Evolutionary conservation across 2,113 vertebrate genomes (phyloP).

Genomic region (Uria lomvia): DNA sequence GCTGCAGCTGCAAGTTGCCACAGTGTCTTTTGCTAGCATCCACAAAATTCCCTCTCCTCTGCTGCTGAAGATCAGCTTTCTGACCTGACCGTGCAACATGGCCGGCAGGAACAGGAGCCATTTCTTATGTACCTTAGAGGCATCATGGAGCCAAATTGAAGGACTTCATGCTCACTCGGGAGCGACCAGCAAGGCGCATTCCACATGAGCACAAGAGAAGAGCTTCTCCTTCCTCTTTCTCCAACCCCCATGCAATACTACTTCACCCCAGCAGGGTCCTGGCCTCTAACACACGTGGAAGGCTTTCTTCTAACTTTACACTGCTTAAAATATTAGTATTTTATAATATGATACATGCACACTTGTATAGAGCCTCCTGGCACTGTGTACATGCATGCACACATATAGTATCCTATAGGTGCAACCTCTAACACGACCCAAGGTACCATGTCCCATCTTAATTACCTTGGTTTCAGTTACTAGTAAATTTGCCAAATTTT

Average conservation of each 20-base stretch:
- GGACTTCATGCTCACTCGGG: neutral
- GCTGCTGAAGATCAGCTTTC: neutral
- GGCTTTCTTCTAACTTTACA: neutral
- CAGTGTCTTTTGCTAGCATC: neutral
- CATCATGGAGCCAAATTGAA: rapidly evolving
- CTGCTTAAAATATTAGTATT: neutral
- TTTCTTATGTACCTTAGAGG: neutral
- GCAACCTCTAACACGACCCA: neutral
- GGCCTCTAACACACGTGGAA: neutral
- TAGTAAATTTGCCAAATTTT: neutral
- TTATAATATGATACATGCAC: neutral
- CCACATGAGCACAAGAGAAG: neutral
- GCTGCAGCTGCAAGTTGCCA: neutral
- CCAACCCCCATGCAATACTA: neutral
- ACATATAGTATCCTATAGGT: neutral
- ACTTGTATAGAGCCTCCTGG: neutral
- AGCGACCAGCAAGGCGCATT: rapidly evolving
- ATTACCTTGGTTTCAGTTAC: neutral
- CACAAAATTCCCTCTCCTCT: neutral
- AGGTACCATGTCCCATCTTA: rapidly evolving
- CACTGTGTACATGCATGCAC: rapidly evolving
- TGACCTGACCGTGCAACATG: neutral
- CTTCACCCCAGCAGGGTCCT: neutral
- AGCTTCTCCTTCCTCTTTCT: neutral
- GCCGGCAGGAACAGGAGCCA: neutral